Conservation (phyloP, 1,140 invertebrate genomes). For the Drosophila kohkoa region DNA sequence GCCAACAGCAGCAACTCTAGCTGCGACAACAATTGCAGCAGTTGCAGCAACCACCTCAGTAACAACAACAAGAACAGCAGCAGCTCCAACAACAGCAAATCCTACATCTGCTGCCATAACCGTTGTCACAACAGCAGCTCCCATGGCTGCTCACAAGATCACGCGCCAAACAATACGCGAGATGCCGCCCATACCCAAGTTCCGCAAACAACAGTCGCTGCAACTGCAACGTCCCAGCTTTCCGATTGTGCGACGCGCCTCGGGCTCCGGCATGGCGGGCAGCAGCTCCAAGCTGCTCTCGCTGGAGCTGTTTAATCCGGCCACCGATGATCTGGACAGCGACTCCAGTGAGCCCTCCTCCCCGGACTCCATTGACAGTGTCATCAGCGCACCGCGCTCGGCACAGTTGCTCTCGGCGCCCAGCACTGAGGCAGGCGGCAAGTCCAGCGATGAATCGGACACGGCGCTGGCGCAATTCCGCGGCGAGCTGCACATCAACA, state of each 20-base stretch:
- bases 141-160: conserved; percentile 73
- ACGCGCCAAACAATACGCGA: conserved; percentile 87
- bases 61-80: conserved; percentile 22
- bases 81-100: conserved; percentile 54
- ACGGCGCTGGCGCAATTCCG: conserved; percentile 53
- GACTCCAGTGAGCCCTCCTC: conserved; percentile 94
- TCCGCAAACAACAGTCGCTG: conserved; percentile 86
- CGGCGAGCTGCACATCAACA: conserved; percentile 69
- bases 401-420: conserved; percentile 43
- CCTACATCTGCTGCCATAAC: conserved; percentile 1
- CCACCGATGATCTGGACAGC: conserved; percentile 95
- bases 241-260: conserved; percentile 87
- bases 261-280: conserved; percentile 82
- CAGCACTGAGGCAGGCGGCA: conserved; percentile 32
- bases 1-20: conserved; percentile 8
- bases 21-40: conserved; percentile 22
- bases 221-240: conserved; percentile 85
- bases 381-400: conserved; percentile 88
- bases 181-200: conserved; percentile 87
- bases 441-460: conserved; percentile 47
- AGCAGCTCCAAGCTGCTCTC: conserved; percentile 88
- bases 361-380: conserved; percentile 93
- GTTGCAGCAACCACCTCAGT: conserved; percentile 26
- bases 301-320: conserved; percentile 94
- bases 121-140: conserved; percentile 35